A percentile compares a stretch with the other conserved stretches of the same genome.
Evolutionary conservation across 2,113 vertebrate species (phyloP).

Genomic region (Cricetomys ansorgei): DNA sequence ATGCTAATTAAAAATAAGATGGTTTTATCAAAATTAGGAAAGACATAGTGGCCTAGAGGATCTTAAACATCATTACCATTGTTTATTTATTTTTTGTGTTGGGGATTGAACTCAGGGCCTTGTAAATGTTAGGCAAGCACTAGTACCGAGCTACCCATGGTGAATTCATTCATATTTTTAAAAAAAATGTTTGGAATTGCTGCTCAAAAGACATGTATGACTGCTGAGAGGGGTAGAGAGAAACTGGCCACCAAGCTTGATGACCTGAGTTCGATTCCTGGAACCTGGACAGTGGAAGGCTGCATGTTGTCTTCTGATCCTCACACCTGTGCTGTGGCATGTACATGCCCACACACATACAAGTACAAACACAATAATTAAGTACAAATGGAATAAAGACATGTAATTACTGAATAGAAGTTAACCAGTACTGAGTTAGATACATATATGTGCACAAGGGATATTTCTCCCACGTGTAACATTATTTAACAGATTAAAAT

Average conservation of each 20-base stretch:
- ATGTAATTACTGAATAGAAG: not conserved
- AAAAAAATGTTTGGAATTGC: slow-evolving; percentile 10
- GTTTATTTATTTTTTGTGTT: not conserved
- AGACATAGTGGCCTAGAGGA: not conserved
- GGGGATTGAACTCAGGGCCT: not conserved
- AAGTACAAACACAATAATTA: not conserved
- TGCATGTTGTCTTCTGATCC: not conserved
- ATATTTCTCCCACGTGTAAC: not conserved
- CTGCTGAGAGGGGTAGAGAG: not conserved
- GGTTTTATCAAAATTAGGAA: slow-evolving; percentile 65
- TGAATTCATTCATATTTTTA: not conserved
- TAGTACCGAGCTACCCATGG: not conserved
- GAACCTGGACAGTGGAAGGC: not conserved
- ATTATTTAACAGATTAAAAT: slow-evolving; percentile 19
- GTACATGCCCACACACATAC: not conserved
- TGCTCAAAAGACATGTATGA: not conserved
- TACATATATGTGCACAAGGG: not conserved
- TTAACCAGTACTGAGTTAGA: not conserved
- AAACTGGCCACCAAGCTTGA: not conserved
- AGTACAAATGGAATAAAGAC: not conserved
- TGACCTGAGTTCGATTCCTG: not conserved
- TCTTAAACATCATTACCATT: slow-evolving; percentile 10
- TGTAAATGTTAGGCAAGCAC: not conserved
- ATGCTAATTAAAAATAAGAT: slow-evolving; percentile 76
- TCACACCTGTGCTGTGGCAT: not conserved